Percentiles rank a stretch among this genome's conserved stretches.
Conservation (phyloP, 2,888 invertebrate genomes). For the Zele albiditarsus region DNA sequence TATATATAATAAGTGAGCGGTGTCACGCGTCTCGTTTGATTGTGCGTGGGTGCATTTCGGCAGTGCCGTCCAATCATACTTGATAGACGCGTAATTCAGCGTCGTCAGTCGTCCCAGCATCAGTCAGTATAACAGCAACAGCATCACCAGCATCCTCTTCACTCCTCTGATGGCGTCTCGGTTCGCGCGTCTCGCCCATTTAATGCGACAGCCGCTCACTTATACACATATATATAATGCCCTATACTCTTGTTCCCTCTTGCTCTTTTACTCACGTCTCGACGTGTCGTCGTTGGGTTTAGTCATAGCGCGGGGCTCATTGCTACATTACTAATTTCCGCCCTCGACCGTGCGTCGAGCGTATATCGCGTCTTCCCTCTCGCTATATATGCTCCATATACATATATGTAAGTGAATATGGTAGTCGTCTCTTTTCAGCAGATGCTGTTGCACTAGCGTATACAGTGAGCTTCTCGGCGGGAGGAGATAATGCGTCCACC, state of each 20-base stretch:
- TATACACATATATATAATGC: not conserved
- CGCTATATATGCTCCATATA: conserved; percentile 14
- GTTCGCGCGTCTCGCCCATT: conserved; percentile 26
- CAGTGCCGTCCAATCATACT: conserved; percentile 54
- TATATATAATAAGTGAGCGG: conserved; percentile 18
- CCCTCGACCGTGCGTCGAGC: conserved; percentile 57
- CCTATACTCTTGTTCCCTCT: not conserved
- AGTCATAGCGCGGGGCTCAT: conserved; percentile 63
- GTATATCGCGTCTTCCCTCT: conserved; percentile 16
- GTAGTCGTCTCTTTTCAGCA: not conserved
- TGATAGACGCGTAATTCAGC: conserved; percentile 58
- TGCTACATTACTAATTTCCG: conserved; percentile 72
- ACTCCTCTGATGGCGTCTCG: conserved; percentile 21
- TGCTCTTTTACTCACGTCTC: not conserved
- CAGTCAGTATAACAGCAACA: too few species aligned
- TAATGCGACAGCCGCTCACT: conserved; percentile 10
- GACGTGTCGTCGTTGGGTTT: conserved; percentile 50
- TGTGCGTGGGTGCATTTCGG: conserved; percentile 57
- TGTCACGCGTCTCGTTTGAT: conserved; percentile 43
- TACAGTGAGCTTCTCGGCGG: conserved; percentile 39
- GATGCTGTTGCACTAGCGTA: conserved; percentile 18
- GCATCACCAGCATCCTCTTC: conserved; percentile 23
- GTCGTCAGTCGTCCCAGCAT: conserved; percentile 35
- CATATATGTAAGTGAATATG: conserved; percentile 5
- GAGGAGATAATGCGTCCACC: conserved; percentile 71